Conservation (phyloP, 1,140 invertebrate genomes). For the Drosophila rufa region DNA sequence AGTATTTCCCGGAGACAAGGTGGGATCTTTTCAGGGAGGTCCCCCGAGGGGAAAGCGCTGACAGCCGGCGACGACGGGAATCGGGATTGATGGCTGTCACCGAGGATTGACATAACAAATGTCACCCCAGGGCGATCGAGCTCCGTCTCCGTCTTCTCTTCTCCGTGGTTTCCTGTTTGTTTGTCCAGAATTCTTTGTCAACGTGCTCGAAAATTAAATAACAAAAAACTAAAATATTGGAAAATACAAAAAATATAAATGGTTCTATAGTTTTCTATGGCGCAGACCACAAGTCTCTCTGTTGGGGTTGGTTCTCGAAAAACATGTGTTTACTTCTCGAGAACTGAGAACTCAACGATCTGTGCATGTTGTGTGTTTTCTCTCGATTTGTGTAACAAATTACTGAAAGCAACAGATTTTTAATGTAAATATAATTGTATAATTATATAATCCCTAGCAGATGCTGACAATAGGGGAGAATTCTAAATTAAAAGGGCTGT, state of each 20-base stretch:
- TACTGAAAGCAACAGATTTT: slow-evolving; percentile 75
- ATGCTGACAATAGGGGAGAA: slow-evolving; percentile 36
- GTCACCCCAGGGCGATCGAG: slow-evolving; percentile 54
- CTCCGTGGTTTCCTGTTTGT: slow-evolving; percentile 50
- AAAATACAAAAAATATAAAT: slow-evolving; percentile 42
- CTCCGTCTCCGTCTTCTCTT: slow-evolving; percentile 29
- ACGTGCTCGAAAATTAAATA: slow-evolving; percentile 56
- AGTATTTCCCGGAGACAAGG: slow-evolving; percentile 53
- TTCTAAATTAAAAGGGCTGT: slow-evolving; percentile 33
- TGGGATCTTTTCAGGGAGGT: slow-evolving; percentile 51
- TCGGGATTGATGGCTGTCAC: slow-evolving; percentile 77
- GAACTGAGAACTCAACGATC: slow-evolving; percentile 44
- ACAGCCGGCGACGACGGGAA: slow-evolving; percentile 54
- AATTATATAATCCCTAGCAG: slow-evolving; percentile 76
- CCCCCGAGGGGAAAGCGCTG: slow-evolving; percentile 41
- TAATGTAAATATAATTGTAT: slow-evolving; percentile 83
- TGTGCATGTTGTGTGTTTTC: slow-evolving; percentile 27
- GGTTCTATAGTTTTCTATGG: slow-evolving; percentile 5
- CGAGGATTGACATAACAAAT: slow-evolving; percentile 80
- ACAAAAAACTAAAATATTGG: slow-evolving; percentile 31
- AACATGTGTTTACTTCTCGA: slow-evolving; percentile 68
- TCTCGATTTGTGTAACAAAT: slow-evolving; percentile 58
- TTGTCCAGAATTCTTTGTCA: slow-evolving; percentile 76
- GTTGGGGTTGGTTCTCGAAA: slow-evolving; percentile 46
- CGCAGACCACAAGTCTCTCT: slow-evolving; percentile 20